Conservation (phyloP, 1,140 invertebrate species). For the Globodera ellingtonae region DNA sequence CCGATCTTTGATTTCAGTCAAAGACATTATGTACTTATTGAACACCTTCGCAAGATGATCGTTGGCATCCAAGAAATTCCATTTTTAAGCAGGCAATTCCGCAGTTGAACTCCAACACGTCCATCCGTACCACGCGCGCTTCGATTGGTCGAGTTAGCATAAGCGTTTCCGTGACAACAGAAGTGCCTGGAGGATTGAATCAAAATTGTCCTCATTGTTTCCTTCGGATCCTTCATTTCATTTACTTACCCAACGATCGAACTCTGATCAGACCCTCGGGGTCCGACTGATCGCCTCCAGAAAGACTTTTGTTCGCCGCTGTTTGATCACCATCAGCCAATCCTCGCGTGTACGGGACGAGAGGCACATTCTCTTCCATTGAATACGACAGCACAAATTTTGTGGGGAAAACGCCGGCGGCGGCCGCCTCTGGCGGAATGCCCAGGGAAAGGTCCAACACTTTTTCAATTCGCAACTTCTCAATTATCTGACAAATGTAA, state of each 20-base stretch:
- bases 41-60: slow-evolving; percentile 77
- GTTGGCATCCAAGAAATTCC: slow-evolving; percentile 88
- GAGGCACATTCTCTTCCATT: slow-evolving; percentile 75
- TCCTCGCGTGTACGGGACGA: slow-evolving; percentile 66
- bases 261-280: not conserved
- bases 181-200: not conserved
- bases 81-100: slow-evolving; percentile 83
- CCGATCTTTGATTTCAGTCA: not conserved
- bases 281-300: not conserved
- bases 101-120: slow-evolving; percentile 81
- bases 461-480: slow-evolving; percentile 54
- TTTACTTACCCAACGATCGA: slow-evolving; percentile 12
- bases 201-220: not conserved
- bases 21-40: not conserved
- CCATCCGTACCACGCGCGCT: slow-evolving; percentile 82
- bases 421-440: slow-evolving; percentile 76
- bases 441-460: slow-evolving; percentile 14
- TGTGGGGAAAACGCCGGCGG: slow-evolving; percentile 70
- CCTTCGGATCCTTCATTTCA: not conserved
- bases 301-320: not conserved
- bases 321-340: not conserved
- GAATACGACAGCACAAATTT: slow-evolving; percentile 33
- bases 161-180: slow-evolving; percentile 76
- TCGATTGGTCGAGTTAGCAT: slow-evolving; percentile 88
- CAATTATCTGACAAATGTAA: slow-evolving; percentile 57